Evolutionary conservation across 2,888 invertebrate species (phyloP).

Genomic region (Epirrhoe tristata): DNA sequence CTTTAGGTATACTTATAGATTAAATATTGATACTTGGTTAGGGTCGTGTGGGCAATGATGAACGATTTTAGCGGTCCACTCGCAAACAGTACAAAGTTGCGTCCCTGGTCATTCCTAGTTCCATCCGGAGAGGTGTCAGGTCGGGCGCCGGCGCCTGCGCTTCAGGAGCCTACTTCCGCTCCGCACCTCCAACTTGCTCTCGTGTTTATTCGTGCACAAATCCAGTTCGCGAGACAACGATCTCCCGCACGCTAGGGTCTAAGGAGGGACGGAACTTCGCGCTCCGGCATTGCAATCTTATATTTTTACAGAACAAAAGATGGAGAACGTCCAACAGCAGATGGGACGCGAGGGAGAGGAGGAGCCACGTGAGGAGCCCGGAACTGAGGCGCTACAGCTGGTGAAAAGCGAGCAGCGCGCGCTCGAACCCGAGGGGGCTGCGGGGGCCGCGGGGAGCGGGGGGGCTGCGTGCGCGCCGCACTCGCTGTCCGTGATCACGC

Average conservation of each 20-base stretch:
- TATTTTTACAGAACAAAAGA: slow-evolving; percentile 43
- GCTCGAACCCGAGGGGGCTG: slow-evolving; percentile 46
- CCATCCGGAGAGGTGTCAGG: not conserved
- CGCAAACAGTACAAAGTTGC: not conserved
- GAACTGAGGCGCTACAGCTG: slow-evolving; percentile 72
- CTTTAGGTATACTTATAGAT: too few relatives aligned
- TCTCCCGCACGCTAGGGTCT: slow-evolving; percentile 1
- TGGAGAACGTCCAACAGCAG: slow-evolving; percentile 63
- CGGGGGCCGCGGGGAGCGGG: slow-evolving; percentile 26
- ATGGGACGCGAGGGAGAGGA: slow-evolving; percentile 50
- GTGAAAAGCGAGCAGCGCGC: slow-evolving; percentile 67
- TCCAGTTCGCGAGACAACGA: slow-evolving; percentile 20
- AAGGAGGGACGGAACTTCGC: not conserved
- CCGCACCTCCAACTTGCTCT: slow-evolving; percentile 44
- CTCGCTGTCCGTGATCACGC: slow-evolving; percentile 84
- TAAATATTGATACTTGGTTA: too few relatives aligned
- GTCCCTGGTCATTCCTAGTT: not conserved
- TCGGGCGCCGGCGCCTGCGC: slow-evolving; percentile 25
- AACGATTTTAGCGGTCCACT: too few relatives aligned
- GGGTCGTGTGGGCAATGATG: too few relatives aligned
- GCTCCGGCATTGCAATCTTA: not conserved
- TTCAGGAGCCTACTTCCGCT: slow-evolving; percentile 63
- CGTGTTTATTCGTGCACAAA: slow-evolving; percentile 24
- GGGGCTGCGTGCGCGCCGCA: slow-evolving; percentile 37
- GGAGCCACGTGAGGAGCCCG: slow-evolving; percentile 54